Evolutionary conservation across 2,888 invertebrate species (phyloP).

Genomic region (Folsomia candida): DNA sequence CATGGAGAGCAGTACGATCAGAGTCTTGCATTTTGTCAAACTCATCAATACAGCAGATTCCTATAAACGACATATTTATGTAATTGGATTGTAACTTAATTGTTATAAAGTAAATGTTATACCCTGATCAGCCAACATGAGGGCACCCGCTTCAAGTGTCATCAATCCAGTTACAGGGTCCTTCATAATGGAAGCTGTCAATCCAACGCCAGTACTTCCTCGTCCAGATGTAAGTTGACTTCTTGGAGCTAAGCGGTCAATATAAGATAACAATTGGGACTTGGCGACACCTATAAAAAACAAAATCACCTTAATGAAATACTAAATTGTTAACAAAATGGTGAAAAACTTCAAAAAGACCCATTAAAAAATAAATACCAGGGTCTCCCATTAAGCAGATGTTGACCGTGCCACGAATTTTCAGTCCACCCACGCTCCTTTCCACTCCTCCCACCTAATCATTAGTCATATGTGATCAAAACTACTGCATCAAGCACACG

Average conservation of each 20-base stretch:
- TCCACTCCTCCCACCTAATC: slow-evolving; percentile 71
- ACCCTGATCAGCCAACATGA: slow-evolving; percentile 93
- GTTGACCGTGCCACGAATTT: slow-evolving; percentile 94
- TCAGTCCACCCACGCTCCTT: slow-evolving; percentile 89
- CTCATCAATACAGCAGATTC: slow-evolving; percentile 97
- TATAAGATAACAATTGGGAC: slow-evolving; percentile 91
- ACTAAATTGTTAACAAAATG: too few relatives aligned
- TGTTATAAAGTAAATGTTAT: slow-evolving; percentile 44
- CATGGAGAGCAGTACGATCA: slow-evolving; percentile 93
- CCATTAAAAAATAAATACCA: too few relatives aligned
- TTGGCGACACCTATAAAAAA: too few relatives aligned
- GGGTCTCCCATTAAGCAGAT: slow-evolving; percentile 99
- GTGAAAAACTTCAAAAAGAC: too few relatives aligned
- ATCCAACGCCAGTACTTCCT: slow-evolving; percentile 96
- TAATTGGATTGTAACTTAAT: slow-evolving; percentile 45
- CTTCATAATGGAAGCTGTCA: slow-evolving; percentile 97
- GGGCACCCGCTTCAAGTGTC: slow-evolving; percentile 93
- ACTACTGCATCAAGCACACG: background rate
- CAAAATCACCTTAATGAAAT: too few relatives aligned
- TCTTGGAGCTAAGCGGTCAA: slow-evolving; percentile 86
- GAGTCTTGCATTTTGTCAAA: slow-evolving; percentile 99
- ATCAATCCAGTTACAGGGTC: slow-evolving; percentile 97
- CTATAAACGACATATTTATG: slow-evolving; percentile 15
- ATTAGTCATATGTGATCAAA: background rate
- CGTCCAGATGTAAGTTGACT: slow-evolving; percentile 94